A percentile compares a stretch with the other conserved stretches of the same genome.
These are phyloP conservation scores for Ctenodactylus gundi DNA, from an alignment of 2,113 vertebrate genomes.

Conservation along the genomic window DNA sequence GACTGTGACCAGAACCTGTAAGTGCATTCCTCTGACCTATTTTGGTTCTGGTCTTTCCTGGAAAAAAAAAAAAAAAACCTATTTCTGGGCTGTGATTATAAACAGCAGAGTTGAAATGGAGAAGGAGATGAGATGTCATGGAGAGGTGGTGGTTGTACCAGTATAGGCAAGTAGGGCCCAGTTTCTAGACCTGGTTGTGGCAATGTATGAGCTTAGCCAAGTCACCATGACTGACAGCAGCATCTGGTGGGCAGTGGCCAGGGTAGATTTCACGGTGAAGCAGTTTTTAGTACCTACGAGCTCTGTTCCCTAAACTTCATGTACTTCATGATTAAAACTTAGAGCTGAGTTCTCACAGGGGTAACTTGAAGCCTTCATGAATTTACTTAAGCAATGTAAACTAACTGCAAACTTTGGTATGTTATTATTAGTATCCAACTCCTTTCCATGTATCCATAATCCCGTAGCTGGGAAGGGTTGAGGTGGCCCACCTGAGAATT, in stretches of 20 bases:
- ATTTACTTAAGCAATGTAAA: not conserved
- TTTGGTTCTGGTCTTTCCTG: not conserved
- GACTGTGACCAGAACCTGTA: not conserved
- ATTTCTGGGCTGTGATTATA: not conserved
- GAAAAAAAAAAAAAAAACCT: not conserved
- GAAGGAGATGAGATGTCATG: not conserved
- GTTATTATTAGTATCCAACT: not conserved
- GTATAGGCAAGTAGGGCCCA: not conserved
- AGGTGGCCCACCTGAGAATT: not conserved
- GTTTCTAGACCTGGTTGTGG: not conserved
- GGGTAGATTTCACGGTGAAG: not conserved
- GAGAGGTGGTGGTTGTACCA: not conserved
- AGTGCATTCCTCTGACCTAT: not conserved
- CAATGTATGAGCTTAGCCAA: not conserved
- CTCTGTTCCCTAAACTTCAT: not conserved
- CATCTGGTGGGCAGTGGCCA: not conserved
- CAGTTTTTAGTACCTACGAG: rapidly evolving
- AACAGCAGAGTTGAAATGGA: not conserved
- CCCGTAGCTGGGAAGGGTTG: not conserved
- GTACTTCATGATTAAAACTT: not conserved
- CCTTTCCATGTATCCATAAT: not conserved
- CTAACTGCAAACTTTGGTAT: not conserved
- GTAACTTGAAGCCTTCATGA: not conserved
- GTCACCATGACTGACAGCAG: not conserved
- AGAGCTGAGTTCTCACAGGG: not conserved